Conservation (phyloP, 2,113 vertebrate species). For the Bubalus kerabau region DNA sequence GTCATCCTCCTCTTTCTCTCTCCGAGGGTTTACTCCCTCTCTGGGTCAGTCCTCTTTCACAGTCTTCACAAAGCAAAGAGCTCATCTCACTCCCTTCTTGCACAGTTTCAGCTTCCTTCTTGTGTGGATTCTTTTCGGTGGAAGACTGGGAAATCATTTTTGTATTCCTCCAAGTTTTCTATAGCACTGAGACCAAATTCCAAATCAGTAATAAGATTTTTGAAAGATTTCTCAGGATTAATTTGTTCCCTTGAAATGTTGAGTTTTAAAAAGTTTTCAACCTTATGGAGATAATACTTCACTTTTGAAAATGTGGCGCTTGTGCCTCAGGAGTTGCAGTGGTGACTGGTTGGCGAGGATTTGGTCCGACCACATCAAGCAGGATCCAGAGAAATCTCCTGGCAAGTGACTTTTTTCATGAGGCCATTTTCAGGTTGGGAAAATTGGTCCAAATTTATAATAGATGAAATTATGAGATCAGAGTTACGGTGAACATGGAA, state of each 20-base stretch:
- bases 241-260: neutral
- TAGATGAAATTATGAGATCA: conserved; percentile 43
- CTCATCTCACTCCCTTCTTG: neutral
- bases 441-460: conserved; percentile 26
- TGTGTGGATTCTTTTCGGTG: neutral
- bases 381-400: conserved; percentile 10
- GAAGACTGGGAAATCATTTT: neutral
- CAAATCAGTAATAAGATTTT: neutral
- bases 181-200: neutral
- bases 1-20: neutral
- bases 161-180: neutral
- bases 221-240: neutral
- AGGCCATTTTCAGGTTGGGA: conserved; percentile 31
- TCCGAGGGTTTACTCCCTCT: neutral
- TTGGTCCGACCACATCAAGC: neutral
- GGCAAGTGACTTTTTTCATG: conserved; percentile 1
- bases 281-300: neutral
- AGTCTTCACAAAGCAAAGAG: neutral
- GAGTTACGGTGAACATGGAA: neutral
- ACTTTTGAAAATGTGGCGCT: neutral
- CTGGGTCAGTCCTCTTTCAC: neutral
- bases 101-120: neutral
- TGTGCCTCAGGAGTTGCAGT: neutral
- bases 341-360: neutral
- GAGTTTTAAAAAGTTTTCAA: neutral